Evolutionary conservation across 2,888 invertebrate genomes (phyloP), one percentile per base, ranked within the genome.

Genomic region (Ommatoiulus sabulosus): DNA sequence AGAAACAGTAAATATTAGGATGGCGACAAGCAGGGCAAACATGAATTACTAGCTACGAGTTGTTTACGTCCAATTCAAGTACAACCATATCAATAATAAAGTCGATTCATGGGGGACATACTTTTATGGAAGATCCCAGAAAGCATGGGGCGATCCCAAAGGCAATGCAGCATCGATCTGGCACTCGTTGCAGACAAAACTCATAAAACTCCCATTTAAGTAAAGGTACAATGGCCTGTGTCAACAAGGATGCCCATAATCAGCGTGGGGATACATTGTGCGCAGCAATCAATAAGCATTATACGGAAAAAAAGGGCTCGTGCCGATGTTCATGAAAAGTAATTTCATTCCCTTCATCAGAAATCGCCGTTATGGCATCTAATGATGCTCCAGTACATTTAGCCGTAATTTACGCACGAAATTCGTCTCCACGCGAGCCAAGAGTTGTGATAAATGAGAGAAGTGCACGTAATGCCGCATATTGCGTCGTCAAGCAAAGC

Each of bases 211-310:
- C 20, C 20, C 72, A 72, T 72, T 72, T 72, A 72, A 72, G 72
- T 72, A 20, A 72, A n/a, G 72, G 72, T 72, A 72, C 72, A 72
- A 72, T 72, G 72, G n/a, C 72, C 72, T 72, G 24, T 72, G 72
- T 72, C 72, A 72, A 72, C 72, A 72, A 72, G n/a, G 24, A 72
- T 72, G 72, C 72, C 72, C 72, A 72, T 72, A 24, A 72, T 5
- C 72, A 72, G 72, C 72, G 24, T n/a, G 72, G 72, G 72, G 24
- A 72, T 72, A 72, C 8, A 72, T 72, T 72, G 72, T 24, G 6
- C 72, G 24, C 5, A 24, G 72, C 72, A 72, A 72, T 24, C 72
- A 72, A 72, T 72, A 72, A 4, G 24, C 72, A 72, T 24, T 72
- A 72, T 17, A 72, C 72, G 1, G 72, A 72, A 8, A 72, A 72